Evolutionary conservation across 2,888 invertebrate genomes (phyloP).

Genomic region (Conchocele bisecta): DNA sequence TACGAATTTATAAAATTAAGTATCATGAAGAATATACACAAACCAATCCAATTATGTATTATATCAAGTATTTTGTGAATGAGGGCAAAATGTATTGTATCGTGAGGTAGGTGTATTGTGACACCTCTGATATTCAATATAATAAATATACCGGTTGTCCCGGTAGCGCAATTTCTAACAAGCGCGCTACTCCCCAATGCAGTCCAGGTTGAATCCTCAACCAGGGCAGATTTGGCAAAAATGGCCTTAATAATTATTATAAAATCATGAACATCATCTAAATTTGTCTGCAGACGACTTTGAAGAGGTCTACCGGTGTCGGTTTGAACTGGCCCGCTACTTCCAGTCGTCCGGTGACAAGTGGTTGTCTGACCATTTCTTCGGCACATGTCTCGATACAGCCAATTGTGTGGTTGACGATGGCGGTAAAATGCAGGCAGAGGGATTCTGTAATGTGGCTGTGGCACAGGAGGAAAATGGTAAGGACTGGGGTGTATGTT

Average conservation of each 20-base stretch:
- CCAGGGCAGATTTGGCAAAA: no score
- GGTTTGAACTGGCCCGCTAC: conserved; percentile 78
- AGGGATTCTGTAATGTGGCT: conserved; percentile 81
- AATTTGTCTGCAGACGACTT: conserved; percentile 69
- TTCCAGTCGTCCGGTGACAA: conserved; percentile 80
- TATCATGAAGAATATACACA: no score
- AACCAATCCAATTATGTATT: no score
- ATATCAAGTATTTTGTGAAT: no score
- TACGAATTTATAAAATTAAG: no score
- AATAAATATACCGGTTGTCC: neutral
- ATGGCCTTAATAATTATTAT: no score
- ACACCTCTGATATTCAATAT: no score
- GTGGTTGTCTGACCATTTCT: conserved; percentile 82
- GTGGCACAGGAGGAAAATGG: conserved; percentile 80
- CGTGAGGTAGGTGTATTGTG: no score
- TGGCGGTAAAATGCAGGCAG: conserved; percentile 77
- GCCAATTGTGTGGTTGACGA: conserved; percentile 66
- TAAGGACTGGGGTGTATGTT: no score
- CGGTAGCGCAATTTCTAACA: neutral
- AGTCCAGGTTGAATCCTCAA: no score
- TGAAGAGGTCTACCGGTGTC: conserved; percentile 74
- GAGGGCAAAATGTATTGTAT: no score
- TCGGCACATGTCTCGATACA: conserved; percentile 76
- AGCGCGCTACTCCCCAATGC: neutral
- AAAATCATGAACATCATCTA: no score